These are phyloP conservation scores for Upupa epops DNA, from an alignment of 2,113 vertebrate species.

Conservation along the genomic window DNA sequence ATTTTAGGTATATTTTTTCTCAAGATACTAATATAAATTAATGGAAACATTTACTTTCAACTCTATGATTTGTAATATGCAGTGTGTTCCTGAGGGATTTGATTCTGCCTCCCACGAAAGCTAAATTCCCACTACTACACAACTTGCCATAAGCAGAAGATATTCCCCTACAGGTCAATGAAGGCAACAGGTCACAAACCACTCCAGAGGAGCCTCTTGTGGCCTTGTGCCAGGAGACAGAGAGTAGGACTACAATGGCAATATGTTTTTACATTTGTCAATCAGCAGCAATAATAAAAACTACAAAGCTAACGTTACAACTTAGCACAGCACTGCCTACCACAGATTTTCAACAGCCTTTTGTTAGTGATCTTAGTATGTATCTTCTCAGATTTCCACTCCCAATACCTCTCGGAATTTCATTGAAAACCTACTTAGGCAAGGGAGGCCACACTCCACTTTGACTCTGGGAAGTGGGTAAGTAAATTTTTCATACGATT, in stretches of 20 bases:
- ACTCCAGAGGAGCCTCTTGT: not conserved
- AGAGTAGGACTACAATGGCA: not conserved
- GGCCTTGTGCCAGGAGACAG: not conserved
- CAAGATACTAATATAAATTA: not conserved
- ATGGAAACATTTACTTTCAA: not conserved
- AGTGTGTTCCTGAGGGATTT: not conserved
- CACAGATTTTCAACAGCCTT: not conserved
- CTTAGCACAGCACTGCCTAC: no score
- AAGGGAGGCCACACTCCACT: not conserved
- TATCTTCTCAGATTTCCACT: not conserved
- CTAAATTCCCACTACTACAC: not conserved
- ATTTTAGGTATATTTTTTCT: not conserved
- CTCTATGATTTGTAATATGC: not conserved
- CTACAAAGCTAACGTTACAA: not conserved
- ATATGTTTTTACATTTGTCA: not conserved
- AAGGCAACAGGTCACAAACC: not conserved
- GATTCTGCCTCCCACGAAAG: not conserved
- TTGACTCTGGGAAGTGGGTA: not conserved
- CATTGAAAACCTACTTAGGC: not conserved
- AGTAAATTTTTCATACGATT: not conserved
- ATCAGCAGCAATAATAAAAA: not conserved
- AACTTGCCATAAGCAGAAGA: not conserved
- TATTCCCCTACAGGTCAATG: not conserved
- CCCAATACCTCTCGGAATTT: not conserved
- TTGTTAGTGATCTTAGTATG: not conserved